Conservation (phyloP, 2,888 invertebrate genomes). For the Hydraecia micacea region DNA sequence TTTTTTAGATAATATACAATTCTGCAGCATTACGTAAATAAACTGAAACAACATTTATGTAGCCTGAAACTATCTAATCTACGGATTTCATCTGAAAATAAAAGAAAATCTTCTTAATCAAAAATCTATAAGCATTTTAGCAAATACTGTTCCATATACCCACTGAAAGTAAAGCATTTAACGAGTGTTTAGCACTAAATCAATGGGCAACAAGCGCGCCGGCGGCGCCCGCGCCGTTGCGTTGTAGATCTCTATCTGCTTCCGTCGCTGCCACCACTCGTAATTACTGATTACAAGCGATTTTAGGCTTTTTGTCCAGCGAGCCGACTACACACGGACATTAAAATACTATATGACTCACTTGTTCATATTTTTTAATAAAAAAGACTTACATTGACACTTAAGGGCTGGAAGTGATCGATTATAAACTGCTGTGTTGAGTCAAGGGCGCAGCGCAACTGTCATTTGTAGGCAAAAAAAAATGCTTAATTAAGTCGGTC, state of each 20-base stretch:
- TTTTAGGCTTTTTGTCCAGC: constrained; percentile 80
- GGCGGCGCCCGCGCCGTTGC: constrained; percentile 65
- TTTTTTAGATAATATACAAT: neutral
- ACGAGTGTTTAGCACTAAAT: constrained; percentile 84
- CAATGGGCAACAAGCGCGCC: constrained; percentile 76
- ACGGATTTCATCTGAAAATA: neutral
- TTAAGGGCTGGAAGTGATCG: constrained; percentile 30
- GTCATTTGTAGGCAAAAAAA: constrained; percentile 15
- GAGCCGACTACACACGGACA: constrained; percentile 50
- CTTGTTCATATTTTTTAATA: constrained; percentile 17
- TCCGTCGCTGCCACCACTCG: constrained; percentile 80
- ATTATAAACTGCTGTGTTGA: constrained; percentile 31
- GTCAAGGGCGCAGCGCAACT: constrained; percentile 19
- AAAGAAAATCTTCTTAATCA: neutral
- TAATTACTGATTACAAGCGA: constrained; percentile 86
- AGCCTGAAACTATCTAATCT: neutral
- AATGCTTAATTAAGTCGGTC: neutral
- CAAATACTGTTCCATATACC: constrained; percentile 30
- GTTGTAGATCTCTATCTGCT: constrained; percentile 82
- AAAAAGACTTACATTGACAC: constrained; percentile 25
- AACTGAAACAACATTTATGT: neutral
- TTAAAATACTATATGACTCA: constrained; percentile 57
- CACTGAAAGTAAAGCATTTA: constrained; percentile 68
- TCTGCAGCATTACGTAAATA: neutral
- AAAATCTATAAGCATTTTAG: constrained; percentile 28